phyloP scores from a whole-genome alignment of 2,888 invertebrate genomes.

The Polylopha cassiicola region DNA sequence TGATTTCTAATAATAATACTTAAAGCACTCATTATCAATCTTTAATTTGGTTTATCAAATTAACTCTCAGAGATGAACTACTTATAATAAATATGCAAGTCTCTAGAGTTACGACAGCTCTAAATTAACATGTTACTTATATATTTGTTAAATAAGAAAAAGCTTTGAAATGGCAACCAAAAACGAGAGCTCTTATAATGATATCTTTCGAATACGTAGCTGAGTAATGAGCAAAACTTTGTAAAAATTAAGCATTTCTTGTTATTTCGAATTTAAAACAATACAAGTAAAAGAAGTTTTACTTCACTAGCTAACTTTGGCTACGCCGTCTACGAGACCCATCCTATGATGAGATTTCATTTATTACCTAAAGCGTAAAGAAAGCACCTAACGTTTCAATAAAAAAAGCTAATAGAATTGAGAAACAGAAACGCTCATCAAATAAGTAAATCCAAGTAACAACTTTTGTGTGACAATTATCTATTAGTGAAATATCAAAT shows the following conservation, averaged over 20 bases:
- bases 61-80: constrained; percentile 45
- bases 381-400: constrained; percentile 66
- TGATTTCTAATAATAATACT: constrained; percentile 63
- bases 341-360: constrained; percentile 47
- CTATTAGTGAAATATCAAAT: constrained; percentile 77
- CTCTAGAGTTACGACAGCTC: constrained; percentile 65
- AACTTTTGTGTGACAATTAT: constrained; percentile 68
- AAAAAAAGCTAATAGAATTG: constrained; percentile 44
- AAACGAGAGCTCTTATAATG: constrained; percentile 30
- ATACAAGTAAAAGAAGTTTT: constrained; percentile 53
- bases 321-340: constrained; percentile 68
- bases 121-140: constrained; percentile 60
- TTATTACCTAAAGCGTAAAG: constrained; percentile 60
- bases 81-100: constrained; percentile 61
- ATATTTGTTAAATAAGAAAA: constrained; percentile 36
- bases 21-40: constrained; percentile 71
- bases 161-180: constrained; percentile 50
- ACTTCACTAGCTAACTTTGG: constrained; percentile 72
- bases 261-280: constrained; percentile 22
- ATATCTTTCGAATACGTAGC: constrained; percentile 24
- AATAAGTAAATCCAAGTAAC: constrained; percentile 52
- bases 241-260: constrained; percentile 10
- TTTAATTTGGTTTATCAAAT: constrained; percentile 65
- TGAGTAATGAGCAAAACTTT: constrained; percentile 17
- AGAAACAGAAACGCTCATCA: constrained; percentile 41